A percentile compares a stretch with the other conserved stretches of the same genome.
phyloP scores from a whole-genome alignment of 1,140 invertebrate species.

The Sarcophaga peregrina region DNA sequence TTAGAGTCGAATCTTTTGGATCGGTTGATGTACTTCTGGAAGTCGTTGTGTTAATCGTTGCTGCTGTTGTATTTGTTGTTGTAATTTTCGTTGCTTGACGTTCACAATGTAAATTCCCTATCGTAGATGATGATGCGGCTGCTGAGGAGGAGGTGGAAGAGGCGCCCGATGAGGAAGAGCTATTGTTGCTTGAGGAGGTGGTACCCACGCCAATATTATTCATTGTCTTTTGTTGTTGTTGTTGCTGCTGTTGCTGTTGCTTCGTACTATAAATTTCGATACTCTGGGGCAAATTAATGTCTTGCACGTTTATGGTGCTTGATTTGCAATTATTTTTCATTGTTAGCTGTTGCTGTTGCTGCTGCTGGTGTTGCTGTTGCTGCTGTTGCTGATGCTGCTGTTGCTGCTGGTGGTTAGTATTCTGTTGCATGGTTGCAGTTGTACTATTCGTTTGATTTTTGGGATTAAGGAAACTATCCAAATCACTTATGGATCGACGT shows the following conservation, averaged over 20 bases:
- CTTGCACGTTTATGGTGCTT: conserved; percentile 51
- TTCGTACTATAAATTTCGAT: conserved; percentile 61
- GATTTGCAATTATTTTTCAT: conserved; percentile 59
- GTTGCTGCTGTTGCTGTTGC: conserved; percentile 31
- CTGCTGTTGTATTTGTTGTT: conserved; percentile 30
- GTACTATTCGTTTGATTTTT: conserved; percentile 50
- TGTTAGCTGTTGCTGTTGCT: conserved; percentile 57
- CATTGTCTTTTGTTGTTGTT: conserved; percentile 45
- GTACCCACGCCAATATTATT: conserved; percentile 42
- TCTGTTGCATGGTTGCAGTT: conserved; percentile 45
- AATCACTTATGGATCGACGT: conserved; percentile 60
- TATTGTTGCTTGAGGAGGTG: neutral
- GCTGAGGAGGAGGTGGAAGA: neutral
- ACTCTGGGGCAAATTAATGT: conserved; percentile 62
- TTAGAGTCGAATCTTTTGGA: conserved; percentile 70
- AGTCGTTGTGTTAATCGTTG: conserved; percentile 50
- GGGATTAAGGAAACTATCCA: conserved; percentile 62
- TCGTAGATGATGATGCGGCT: conserved; percentile 5
- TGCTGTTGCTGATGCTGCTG: conserved; percentile 50
- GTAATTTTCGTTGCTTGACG: conserved; percentile 32
- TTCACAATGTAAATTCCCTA: no score
- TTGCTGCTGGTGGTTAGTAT: conserved; percentile 35
- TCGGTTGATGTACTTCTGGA: conserved; percentile 54
- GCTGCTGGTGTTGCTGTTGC: conserved; percentile 49
- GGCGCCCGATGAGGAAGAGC: neutral